Percentiles rank a stretch among this genome's conserved stretches.
These are phyloP conservation scores for Aleadryas rufinucha DNA, from an alignment of 2,113 vertebrate genomes.

Conservation along the genomic window DNA sequence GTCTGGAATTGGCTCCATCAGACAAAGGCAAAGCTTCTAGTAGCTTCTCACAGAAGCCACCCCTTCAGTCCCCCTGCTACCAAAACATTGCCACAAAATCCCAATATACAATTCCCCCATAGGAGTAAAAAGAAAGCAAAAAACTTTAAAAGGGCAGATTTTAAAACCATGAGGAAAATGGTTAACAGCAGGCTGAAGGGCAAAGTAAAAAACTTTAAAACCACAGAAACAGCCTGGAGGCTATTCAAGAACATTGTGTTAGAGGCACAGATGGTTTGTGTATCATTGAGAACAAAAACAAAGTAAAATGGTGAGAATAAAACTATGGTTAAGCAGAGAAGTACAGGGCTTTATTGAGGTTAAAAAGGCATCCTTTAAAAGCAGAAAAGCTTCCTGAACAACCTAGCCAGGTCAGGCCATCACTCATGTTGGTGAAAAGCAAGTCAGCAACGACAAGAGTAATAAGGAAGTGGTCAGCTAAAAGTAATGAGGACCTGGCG, in stretches of 20 bases:
- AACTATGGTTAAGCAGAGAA: constrained; percentile 44
- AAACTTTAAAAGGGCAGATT: constrained; percentile 64
- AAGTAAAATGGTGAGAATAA: constrained; percentile 55
- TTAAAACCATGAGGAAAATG: constrained; percentile 62
- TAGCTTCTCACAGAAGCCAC: background rate
- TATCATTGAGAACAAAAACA: constrained; percentile 59
- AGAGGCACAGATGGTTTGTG: constrained; percentile 70
- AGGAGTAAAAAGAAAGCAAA: background rate
- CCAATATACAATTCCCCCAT: background rate
- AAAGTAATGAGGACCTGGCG: background rate
- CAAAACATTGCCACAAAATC: background rate
- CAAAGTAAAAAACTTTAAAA: constrained; percentile 71
- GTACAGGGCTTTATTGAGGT: background rate
- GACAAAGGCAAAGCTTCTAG: background rate
- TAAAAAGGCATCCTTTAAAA: constrained; percentile 25
- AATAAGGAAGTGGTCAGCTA: background rate
- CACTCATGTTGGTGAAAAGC: background rate
- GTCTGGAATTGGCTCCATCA: background rate
- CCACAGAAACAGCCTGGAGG: constrained; percentile 64
- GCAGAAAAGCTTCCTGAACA: background rate
- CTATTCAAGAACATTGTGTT: constrained; percentile 71
- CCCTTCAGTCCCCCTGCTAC: background rate
- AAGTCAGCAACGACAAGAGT: background rate
- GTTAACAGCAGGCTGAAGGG: constrained; percentile 69
- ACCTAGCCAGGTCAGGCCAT: background rate